Percentiles rank a stretch among this genome's conserved stretches.
Conservation (phyloP, 2,797 vertebrate genomes). For the Gastrophryne carolinensis region DNA sequence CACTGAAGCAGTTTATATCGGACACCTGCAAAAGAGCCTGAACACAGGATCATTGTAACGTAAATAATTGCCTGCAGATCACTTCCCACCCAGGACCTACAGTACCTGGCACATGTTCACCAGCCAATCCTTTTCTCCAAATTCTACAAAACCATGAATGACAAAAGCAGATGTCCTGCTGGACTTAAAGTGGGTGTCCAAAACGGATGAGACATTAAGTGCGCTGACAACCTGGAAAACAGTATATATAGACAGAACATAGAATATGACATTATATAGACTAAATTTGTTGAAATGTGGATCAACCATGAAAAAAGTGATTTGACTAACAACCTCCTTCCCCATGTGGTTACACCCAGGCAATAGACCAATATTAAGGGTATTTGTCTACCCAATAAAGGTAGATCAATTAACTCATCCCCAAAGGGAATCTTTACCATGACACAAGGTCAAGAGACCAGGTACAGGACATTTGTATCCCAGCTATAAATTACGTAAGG, state of each 20-base stretch:
- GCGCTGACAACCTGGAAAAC: slow-evolving; percentile 53
- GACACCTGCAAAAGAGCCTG: background rate
- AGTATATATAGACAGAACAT: background rate
- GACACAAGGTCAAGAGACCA: no score
- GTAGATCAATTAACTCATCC: no score
- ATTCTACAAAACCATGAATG: background rate
- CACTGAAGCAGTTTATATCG: background rate
- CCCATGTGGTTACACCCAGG: no score
- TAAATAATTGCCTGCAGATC: background rate
- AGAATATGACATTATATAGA: background rate
- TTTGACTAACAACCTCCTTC: no score
- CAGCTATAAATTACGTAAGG: no score
- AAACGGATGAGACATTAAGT: slow-evolving; percentile 39
- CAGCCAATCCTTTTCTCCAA: background rate
- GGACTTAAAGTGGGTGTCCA: background rate
- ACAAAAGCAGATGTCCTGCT: background rate
- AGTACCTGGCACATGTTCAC: background rate
- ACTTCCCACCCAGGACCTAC: background rate
- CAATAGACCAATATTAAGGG: no score
- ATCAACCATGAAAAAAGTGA: no score
- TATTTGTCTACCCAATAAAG: no score
- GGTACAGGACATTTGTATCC: no score
- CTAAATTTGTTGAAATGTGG: no score
- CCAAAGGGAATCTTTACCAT: no score
- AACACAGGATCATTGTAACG: background rate